Percentiles rank a stretch among this genome's conserved stretches.
phyloP scores from a whole-genome alignment of 2,113 vertebrate species.

The Platycercus adscitus region DNA sequence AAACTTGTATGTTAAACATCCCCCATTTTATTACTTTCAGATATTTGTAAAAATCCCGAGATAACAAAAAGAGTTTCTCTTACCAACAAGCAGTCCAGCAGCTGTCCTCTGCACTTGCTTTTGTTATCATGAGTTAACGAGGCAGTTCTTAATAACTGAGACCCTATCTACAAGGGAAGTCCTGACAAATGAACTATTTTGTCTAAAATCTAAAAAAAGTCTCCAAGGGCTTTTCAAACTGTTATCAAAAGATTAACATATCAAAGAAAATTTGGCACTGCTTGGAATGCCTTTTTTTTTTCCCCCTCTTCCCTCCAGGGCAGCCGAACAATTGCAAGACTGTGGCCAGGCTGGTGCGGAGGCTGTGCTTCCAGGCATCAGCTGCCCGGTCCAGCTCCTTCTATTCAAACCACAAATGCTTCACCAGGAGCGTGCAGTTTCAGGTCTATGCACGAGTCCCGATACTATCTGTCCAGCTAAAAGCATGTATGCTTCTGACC shows the following conservation, averaged over 20 bases:
- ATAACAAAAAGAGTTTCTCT: constrained; percentile 53
- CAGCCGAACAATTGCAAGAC: constrained; percentile 62
- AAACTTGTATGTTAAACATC: background rate
- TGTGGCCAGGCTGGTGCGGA: constrained; percentile 44
- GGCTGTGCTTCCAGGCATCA: constrained; percentile 53
- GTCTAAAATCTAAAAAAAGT: constrained; percentile 74
- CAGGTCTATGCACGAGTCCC: constrained; percentile 61
- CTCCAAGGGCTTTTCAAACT: constrained; percentile 70
- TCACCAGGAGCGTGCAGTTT: constrained; percentile 31
- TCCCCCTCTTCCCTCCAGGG: constrained; percentile 4
- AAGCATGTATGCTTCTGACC: constrained; percentile 81
- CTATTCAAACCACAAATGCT: constrained; percentile 56
- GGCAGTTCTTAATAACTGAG: constrained; percentile 57
- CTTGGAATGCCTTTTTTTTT: constrained; percentile 18
- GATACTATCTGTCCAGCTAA: constrained; percentile 82
- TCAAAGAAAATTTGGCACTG: constrained; percentile 72
- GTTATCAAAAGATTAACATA: constrained; percentile 74
- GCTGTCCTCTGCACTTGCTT: constrained; percentile 57
- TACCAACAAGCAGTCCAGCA: constrained; percentile 65
- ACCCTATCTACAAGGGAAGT: constrained; percentile 74
- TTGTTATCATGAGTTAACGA: constrained; percentile 43
- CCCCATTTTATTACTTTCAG: background rate
- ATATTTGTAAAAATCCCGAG: background rate
- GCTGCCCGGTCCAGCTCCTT: constrained; percentile 34
- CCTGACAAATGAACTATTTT: constrained; percentile 78